Conservation (phyloP, 2,888 invertebrate genomes). For the Gymnocheta viridis region DNA sequence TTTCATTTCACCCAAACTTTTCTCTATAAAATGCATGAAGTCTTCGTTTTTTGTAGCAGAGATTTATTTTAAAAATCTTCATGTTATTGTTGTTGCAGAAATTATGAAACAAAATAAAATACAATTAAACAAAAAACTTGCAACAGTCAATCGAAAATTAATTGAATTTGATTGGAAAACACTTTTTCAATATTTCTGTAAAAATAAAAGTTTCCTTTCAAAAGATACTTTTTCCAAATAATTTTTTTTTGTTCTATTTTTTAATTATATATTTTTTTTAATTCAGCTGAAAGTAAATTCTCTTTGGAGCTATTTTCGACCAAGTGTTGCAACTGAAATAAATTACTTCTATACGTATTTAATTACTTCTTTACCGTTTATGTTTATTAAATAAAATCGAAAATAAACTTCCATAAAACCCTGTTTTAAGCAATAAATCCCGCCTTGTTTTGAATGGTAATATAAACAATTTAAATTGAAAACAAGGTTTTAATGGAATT, state of each 20-base stretch:
- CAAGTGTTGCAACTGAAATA: not conserved
- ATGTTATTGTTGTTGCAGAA: not conserved
- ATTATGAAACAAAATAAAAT: not conserved
- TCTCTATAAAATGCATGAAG: not conserved
- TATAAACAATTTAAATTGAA: not conserved
- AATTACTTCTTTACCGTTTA: constrained; percentile 8
- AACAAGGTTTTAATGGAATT: constrained; percentile 27
- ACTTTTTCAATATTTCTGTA: not conserved
- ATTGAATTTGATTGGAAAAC: not conserved
- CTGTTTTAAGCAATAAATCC: not conserved
- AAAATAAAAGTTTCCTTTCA: not conserved
- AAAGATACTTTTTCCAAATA: not conserved
- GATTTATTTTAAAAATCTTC: not conserved
- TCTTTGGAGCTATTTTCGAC: not conserved
- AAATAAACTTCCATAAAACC: not conserved
- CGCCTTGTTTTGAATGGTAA: not conserved
- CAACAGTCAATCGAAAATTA: constrained; percentile 21
- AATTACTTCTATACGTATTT: not conserved
- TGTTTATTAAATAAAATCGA: not conserved
- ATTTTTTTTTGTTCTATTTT: too few relatives aligned
- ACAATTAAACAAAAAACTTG: not conserved
- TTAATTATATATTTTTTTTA: too few relatives aligned
- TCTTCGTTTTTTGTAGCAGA: not conserved
- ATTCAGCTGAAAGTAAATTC: not conserved
- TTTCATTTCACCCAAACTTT: not conserved